A percentile compares a stretch with the other conserved stretches of the same genome.
Evolutionary conservation across 1,140 invertebrate species (phyloP).

Genomic region (Cotesia vestalis): DNA sequence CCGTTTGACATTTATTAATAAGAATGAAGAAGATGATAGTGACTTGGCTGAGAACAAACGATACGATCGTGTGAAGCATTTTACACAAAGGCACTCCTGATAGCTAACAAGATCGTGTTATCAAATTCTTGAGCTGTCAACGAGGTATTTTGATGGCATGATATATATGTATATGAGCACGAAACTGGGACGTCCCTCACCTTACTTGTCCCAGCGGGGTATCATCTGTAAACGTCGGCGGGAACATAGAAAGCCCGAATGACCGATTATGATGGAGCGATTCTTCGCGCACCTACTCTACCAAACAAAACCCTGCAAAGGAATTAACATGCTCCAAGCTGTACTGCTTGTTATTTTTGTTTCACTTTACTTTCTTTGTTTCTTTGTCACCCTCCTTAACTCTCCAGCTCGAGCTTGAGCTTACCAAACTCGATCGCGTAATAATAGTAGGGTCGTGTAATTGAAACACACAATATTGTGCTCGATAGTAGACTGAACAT

Average conservation of each 20-base stretch:
- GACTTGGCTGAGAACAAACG: background rate
- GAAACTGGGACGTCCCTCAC: background rate
- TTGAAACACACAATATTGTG: constrained; percentile 63
- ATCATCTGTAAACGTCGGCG: constrained; percentile 25
- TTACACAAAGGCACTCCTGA: constrained; percentile 2
- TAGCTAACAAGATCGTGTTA: constrained; percentile 58
- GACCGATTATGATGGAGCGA: constrained; percentile 67
- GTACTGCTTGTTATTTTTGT: background rate
- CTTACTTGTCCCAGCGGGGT: constrained; percentile 1
- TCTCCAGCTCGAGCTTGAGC: constrained; percentile 12
- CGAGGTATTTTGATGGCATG: constrained; percentile 62
- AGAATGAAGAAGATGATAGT: no score
- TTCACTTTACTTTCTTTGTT: background rate
- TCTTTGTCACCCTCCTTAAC: background rate
- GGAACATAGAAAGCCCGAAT: constrained; percentile 44
- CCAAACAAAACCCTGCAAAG: constrained; percentile 28
- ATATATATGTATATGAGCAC: constrained; percentile 49
- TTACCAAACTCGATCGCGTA: constrained; percentile 24
- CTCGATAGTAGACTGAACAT: constrained; percentile 43
- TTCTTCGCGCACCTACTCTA: constrained; percentile 45
- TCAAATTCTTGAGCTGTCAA: constrained; percentile 66
- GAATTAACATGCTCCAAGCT: background rate
- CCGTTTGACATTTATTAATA: no score
- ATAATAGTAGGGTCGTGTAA: constrained; percentile 43
- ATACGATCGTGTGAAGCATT: constrained; percentile 18